phyloP scores from a whole-genome alignment of 2,797 vertebrate genomes.

The Pelodytes ibericus region DNA sequence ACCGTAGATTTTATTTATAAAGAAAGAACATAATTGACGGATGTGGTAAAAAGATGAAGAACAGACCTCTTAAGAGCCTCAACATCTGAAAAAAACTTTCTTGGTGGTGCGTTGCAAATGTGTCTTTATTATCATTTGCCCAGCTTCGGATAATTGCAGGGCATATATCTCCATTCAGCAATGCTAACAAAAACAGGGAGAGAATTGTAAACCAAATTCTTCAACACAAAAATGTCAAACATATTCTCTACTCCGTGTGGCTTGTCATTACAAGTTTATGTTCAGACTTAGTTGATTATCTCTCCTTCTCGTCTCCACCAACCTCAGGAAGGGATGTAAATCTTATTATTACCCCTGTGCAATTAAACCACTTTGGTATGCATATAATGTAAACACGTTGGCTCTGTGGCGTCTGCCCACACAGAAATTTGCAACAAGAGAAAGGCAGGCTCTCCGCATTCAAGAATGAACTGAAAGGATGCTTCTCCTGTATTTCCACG shows the following conservation, averaged over 20 bases:
- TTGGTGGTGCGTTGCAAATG: constrained; percentile 53
- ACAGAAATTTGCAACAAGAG: no score
- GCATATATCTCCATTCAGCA: constrained; percentile 52
- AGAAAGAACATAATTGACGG: constrained; percentile 50
- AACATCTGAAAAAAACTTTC: constrained; percentile 49
- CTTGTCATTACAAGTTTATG: constrained; percentile 47
- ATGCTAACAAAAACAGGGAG: constrained; percentile 45
- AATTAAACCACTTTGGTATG: constrained; percentile 28
- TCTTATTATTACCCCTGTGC: constrained; percentile 12
- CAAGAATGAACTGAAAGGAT: no score
- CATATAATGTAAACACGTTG: constrained; percentile 22
- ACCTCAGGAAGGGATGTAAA: constrained; percentile 29
- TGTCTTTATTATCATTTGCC: constrained; percentile 50
- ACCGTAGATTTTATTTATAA: constrained; percentile 55
- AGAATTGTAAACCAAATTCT: constrained; percentile 52
- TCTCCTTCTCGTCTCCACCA: constrained; percentile 18
- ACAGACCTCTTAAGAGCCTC: constrained; percentile 49
- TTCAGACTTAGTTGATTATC: constrained; percentile 38
- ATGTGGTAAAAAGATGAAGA: constrained; percentile 52
- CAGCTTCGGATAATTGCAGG: constrained; percentile 30
- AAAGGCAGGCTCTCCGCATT: no score
- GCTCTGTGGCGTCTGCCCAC: not conserved
- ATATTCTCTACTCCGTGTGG: constrained; percentile 22
- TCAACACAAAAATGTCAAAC: constrained; percentile 52
- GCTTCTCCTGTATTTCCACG: no score